A percentile compares a stretch with the other conserved stretches of the same genome.
These are phyloP conservation scores for Chromis chromis DNA, from an alignment of 2,797 vertebrate genomes.

Conservation along the genomic window DNA sequence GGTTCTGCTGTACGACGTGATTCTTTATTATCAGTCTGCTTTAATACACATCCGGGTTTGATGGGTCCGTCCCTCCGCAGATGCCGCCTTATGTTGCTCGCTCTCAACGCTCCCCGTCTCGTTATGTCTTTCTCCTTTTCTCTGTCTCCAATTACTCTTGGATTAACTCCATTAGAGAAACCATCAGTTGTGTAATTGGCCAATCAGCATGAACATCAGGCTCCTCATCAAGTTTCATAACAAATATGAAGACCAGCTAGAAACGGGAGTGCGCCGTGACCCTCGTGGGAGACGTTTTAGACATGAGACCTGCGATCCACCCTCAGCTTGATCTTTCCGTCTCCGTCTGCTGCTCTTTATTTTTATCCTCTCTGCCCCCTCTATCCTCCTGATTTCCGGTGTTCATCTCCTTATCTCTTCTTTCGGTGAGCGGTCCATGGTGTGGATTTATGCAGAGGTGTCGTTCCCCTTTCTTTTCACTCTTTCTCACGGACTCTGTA, in stretches of 20 bases:
- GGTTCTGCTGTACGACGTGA: slow-evolving; percentile 13
- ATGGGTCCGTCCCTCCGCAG: slow-evolving; percentile 7
- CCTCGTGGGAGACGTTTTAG: slow-evolving; percentile 22
- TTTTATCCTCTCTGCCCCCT: slow-evolving; percentile 25
- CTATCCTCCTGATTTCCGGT: slow-evolving; percentile 23
- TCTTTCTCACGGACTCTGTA: slow-evolving; percentile 9
- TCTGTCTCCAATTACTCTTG: slow-evolving; percentile 57
- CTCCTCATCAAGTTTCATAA: slow-evolving; percentile 67
- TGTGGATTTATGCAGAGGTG: slow-evolving; percentile 1
- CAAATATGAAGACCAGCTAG: slow-evolving; percentile 58
- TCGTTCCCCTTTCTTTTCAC: background rate
- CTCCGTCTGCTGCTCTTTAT: slow-evolving; percentile 6
- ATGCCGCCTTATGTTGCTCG: slow-evolving; percentile 9
- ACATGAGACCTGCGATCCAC: background rate
- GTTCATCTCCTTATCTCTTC: slow-evolving; percentile 27
- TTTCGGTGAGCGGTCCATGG: slow-evolving; percentile 27
- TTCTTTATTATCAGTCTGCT: slow-evolving; percentile 26
- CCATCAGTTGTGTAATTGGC: slow-evolving; percentile 66
- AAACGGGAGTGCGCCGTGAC: slow-evolving; percentile 31
- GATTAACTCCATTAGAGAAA: slow-evolving; percentile 72
- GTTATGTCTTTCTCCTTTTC: slow-evolving; percentile 30
- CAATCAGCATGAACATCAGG: slow-evolving; percentile 60
- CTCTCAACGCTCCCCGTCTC: slow-evolving; percentile 5
- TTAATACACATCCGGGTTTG: slow-evolving; percentile 13
- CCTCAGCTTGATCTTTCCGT: slow-evolving; percentile 3